phyloP scores from a whole-genome alignment of 64 coral and sea anemone species.

The Dendronephthya gigantea region DNA sequence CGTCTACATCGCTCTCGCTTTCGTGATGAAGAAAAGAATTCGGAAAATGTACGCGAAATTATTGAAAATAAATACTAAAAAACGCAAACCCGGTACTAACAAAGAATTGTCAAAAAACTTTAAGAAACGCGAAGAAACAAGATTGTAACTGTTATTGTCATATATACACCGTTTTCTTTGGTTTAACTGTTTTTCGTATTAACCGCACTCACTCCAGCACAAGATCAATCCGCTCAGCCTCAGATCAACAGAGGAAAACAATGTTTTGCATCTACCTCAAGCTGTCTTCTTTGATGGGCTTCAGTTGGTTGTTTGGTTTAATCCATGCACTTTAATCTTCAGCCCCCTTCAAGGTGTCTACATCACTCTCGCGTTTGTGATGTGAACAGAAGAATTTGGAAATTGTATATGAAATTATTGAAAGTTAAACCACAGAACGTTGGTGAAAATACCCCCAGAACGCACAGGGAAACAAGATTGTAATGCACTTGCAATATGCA shows the following conservation, averaged over 20 bases:
- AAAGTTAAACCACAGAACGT: background rate
- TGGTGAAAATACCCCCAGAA: background rate
- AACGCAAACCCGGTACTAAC: background rate
- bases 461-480: background rate
- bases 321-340: background rate
- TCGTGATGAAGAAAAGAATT: background rate
- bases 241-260: background rate
- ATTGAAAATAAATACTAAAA: background rate
- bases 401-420: background rate
- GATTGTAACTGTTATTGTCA: no score
- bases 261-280: background rate
- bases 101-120: background rate
- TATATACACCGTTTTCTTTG: background rate
- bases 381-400: background rate
- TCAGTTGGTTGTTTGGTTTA: background rate
- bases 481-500: no score
- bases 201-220: background rate
- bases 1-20: background rate
- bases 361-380: background rate
- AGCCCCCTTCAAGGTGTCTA: background rate
- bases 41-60: background rate
- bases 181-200: background rate
- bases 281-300: constrained; percentile 1
- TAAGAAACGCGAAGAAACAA: no score
- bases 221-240: background rate